These are phyloP conservation scores for Halictus quadricinctus DNA, from an alignment of 2,888 invertebrate species.

Conservation along the genomic window DNA sequence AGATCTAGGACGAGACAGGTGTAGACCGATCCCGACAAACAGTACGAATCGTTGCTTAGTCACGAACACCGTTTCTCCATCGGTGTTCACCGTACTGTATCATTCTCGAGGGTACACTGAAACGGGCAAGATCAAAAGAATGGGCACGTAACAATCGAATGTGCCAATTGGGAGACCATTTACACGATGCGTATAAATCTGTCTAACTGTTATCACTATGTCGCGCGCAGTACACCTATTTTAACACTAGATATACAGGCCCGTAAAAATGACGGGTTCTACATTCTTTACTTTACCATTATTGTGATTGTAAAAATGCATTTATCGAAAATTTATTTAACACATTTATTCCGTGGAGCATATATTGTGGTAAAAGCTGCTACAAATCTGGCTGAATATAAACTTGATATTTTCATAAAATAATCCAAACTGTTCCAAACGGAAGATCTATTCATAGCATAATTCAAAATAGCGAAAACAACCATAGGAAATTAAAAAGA, in stretches of 20 bases:
- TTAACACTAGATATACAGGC: background rate
- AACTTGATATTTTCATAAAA: no score
- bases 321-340: no score
- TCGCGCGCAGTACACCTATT: background rate
- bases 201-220: background rate
- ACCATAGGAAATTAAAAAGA: background rate
- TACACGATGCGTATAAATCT: background rate
- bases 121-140: conserved; percentile 30
- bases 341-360: no score
- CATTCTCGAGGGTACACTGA: conserved; percentile 18
- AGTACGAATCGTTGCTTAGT: conserved; percentile 57
- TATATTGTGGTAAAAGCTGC: no score
- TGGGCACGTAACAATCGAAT: conserved; percentile 14
- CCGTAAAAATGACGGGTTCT: no score
- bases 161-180: background rate
- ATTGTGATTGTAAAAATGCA: no score
- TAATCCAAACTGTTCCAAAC: no score
- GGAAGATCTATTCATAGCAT: background rate
- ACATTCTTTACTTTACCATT: no score
- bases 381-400: no score
- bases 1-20: conserved; percentile 64
- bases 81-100: conserved; percentile 47
- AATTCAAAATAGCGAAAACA: background rate
- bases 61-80: conserved; percentile 59
- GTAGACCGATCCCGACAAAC: conserved; percentile 42